These are phyloP conservation scores for Antigone vipio DNA, from an alignment of 2,113 vertebrate species.

Conservation along the genomic window DNA sequence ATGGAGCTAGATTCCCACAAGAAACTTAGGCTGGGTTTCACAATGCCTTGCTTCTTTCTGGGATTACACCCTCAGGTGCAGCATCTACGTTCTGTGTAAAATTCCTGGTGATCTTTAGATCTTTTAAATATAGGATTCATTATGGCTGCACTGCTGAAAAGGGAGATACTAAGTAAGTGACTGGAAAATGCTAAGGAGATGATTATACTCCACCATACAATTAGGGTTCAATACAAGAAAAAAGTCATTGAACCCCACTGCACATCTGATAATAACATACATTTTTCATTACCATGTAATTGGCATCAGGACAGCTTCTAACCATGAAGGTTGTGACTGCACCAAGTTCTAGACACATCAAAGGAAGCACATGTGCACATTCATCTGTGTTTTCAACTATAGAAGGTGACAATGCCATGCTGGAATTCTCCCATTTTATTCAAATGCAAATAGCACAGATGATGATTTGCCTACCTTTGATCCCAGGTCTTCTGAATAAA, in stretches of 20 bases:
- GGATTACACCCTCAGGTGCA: neutral
- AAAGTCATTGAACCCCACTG: neutral
- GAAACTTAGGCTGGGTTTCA: neutral
- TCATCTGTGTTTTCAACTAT: neutral
- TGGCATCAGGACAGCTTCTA: neutral
- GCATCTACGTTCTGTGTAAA: neutral
- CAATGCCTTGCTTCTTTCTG: neutral
- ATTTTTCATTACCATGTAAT: neutral
- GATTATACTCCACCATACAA: neutral
- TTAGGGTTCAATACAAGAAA: neutral
- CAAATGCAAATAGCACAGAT: neutral
- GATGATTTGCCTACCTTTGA: neutral
- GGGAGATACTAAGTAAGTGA: neutral
- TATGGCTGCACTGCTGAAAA: neutral
- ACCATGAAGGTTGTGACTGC: neutral
- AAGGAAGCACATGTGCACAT: accelerated
- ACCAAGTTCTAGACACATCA: neutral
- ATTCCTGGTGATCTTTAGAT: neutral
- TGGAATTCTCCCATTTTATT: neutral
- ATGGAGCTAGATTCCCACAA: neutral
- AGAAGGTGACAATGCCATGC: neutral
- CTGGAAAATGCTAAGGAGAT: neutral
- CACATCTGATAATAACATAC: neutral
- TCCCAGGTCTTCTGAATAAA: neutral
- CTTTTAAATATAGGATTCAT: neutral